These are phyloP conservation scores for Homarus gammarus DNA, from an alignment of 2,888 invertebrate genomes.

Conservation along the genomic window DNA sequence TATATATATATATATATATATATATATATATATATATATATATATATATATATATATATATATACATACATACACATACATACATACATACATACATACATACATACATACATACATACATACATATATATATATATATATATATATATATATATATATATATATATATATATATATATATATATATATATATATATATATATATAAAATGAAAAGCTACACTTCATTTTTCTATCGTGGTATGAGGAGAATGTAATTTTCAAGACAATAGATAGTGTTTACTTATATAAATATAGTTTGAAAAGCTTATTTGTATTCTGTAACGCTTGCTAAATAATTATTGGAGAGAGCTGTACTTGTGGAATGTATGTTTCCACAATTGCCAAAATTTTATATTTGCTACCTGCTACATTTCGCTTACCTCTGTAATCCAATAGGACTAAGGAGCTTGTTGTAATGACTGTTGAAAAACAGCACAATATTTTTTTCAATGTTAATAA, in stretches of 20 bases:
- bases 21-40: no score
- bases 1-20: no score
- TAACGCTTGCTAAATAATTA: neutral
- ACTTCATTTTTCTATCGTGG: neutral
- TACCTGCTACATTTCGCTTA: neutral
- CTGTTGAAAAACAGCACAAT: neutral
- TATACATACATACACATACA: no score
- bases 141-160: no score
- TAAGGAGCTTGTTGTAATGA: constrained; percentile 21
- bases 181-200: no score
- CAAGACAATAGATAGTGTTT: neutral
- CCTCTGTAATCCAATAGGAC: neutral
- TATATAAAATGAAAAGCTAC: neutral
- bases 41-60: no score
- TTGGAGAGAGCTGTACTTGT: neutral
- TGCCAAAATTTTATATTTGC: neutral
- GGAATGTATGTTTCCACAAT: neutral
- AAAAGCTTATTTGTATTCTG: neutral
- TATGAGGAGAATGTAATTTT: neutral
- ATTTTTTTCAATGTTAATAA: neutral
- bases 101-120: no score
- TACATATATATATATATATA: no score
- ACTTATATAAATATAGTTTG: neutral
- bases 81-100: no score
- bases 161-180: no score